These are phyloP conservation scores for Ochropleura plecta DNA, from an alignment of 2,888 invertebrate species.

Conservation along the genomic window DNA sequence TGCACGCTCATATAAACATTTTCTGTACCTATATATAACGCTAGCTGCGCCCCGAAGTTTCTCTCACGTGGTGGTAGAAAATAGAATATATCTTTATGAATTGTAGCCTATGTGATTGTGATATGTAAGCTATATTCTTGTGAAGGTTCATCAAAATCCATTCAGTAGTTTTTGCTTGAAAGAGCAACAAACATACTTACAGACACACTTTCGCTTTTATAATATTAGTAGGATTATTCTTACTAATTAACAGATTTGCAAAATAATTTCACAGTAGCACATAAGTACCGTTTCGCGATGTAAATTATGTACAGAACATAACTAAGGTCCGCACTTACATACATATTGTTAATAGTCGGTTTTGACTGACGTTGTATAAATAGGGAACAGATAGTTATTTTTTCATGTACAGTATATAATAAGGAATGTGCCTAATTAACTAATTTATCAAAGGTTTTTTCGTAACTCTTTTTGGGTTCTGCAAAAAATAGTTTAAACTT, in stretches of 20 bases:
- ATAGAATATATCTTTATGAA: too few species aligned
- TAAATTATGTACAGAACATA: slow-evolving; percentile 61
- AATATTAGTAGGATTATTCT: too few species aligned
- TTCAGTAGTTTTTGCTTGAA: too few species aligned
- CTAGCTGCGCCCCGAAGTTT: too few species aligned
- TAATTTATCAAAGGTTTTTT: slow-evolving; percentile 65
- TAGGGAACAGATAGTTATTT: slow-evolving; percentile 66
- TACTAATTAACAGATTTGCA: not conserved
- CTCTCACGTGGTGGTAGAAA: too few species aligned
- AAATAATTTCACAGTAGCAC: slow-evolving; percentile 7
- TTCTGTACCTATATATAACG: too few species aligned
- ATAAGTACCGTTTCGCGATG: slow-evolving; percentile 28
- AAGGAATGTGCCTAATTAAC: slow-evolving; percentile 70
- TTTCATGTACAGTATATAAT: slow-evolving; percentile 76
- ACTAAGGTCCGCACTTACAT: slow-evolving; percentile 6
- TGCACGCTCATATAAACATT: not conserved
- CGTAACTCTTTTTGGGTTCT: slow-evolving; percentile 47
- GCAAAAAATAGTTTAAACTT: not conserved
- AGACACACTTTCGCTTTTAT: too few species aligned
- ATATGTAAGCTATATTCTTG: too few species aligned
- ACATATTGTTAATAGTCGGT: slow-evolving; percentile 43
- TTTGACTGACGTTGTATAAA: slow-evolving; percentile 76
- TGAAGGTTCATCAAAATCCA: too few species aligned
- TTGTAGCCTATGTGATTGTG: too few species aligned
- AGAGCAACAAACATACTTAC: too few species aligned